These are phyloP conservation scores for Cerastis leucographa DNA, from an alignment of 2,888 invertebrate species.

Conservation along the genomic window DNA sequence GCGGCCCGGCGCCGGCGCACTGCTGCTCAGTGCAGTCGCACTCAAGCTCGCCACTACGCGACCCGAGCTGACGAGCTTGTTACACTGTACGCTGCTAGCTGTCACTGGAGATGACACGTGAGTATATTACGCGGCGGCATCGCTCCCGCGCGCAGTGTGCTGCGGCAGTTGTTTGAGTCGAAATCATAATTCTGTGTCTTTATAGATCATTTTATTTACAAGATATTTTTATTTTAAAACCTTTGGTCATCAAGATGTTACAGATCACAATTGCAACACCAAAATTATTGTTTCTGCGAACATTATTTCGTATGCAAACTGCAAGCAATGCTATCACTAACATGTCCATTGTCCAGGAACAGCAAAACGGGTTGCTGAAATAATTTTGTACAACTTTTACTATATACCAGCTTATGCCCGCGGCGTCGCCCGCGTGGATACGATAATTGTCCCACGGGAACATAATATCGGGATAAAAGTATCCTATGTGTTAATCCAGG, in stretches of 20 bases:
- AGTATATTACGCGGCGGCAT: conserved; percentile 68
- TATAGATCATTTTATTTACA: background rate
- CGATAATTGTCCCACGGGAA: too few species aligned
- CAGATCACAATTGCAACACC: background rate
- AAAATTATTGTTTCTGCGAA: background rate
- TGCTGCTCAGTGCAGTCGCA: conserved; percentile 93
- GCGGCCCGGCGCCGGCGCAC: conserved; percentile 78
- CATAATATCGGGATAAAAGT: too few species aligned
- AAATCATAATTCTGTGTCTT: background rate
- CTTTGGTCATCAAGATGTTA: background rate
- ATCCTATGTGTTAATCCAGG: too few species aligned
- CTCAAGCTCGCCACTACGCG: conserved; percentile 91
- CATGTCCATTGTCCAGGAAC: background rate
- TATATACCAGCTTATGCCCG: too few species aligned
- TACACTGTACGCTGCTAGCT: conserved; percentile 91
- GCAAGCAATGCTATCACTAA: background rate
- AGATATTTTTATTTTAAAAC: background rate
- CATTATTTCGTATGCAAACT: background rate
- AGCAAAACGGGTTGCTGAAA: background rate
- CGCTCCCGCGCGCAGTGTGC: conserved; percentile 88
- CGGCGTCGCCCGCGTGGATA: too few species aligned
- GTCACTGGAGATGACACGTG: conserved; percentile 58
- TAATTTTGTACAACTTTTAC: background rate
- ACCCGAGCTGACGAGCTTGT: conserved; percentile 87
- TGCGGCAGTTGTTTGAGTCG: conserved; percentile 72